Evolutionary conservation across 2,113 vertebrate species (phyloP).

Genomic region (Trogon melanurus): DNA sequence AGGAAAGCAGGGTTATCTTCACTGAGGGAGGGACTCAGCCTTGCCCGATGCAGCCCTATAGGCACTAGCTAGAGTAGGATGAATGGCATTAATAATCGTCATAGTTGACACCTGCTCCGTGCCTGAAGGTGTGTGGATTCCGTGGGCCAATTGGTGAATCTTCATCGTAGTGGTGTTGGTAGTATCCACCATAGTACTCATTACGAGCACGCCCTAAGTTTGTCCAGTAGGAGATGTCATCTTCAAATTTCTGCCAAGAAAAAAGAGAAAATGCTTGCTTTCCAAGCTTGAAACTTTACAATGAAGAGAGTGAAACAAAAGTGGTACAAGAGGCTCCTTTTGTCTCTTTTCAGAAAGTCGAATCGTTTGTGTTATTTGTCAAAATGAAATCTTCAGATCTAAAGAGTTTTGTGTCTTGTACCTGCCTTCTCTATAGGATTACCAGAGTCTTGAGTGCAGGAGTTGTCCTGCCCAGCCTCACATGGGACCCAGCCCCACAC

Average conservation of each 20-base stretch:
- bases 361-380: background rate
- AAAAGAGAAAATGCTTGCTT: background rate
- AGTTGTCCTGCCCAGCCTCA: background rate
- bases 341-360: background rate
- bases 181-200: slow-evolving; percentile 82
- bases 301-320: background rate
- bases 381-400: background rate
- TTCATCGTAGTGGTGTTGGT: slow-evolving; percentile 92
- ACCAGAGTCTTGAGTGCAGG: background rate
- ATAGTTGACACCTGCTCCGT: slow-evolving; percentile 91
- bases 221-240: slow-evolving; percentile 90
- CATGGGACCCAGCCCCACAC: background rate
- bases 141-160: slow-evolving; percentile 84
- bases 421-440: background rate
- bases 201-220: slow-evolving; percentile 78
- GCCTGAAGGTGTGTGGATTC: slow-evolving; percentile 77
- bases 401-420: background rate
- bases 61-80: fast-evolving
- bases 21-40: background rate
- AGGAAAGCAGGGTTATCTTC: background rate
- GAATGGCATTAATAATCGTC: slow-evolving; percentile 83
- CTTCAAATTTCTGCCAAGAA: slow-evolving; percentile 87
- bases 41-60: background rate
- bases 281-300: background rate
- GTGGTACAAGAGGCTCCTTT: background rate